Evolutionary conservation across 2,797 vertebrate genomes (phyloP).

Genomic region (Neosilurus hyrtlii): DNA sequence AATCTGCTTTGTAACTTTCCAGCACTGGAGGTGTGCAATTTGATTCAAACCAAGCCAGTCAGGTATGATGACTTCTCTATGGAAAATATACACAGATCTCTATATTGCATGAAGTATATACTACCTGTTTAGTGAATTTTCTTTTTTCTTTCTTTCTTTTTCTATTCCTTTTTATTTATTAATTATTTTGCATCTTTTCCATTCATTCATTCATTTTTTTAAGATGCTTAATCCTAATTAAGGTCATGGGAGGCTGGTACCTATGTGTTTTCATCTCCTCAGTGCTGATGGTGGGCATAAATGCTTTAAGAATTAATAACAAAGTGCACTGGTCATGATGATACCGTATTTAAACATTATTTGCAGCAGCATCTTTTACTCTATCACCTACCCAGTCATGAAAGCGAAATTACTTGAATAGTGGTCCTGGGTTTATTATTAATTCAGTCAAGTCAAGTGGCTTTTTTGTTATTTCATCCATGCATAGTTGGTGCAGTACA

Average conservation of each 20-base stretch:
- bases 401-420: slow-evolving; percentile 19
- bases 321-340: neutral
- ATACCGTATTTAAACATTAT: slow-evolving; percentile 11
- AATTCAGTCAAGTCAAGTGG: neutral
- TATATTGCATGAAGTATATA: neutral
- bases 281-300: slow-evolving; percentile 7
- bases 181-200: neutral
- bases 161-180: neutral
- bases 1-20: neutral
- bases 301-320: slow-evolving; percentile 21
- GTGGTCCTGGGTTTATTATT: neutral
- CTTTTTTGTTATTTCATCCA: too few relatives aligned
- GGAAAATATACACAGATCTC: neutral
- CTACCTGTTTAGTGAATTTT: neutral
- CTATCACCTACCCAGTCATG: slow-evolving; percentile 6
- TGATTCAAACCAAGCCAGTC: slow-evolving; percentile 11
- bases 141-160: neutral
- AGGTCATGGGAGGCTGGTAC: too few relatives aligned
- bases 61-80: neutral
- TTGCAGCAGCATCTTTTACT: neutral
- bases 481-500: too few relatives aligned
- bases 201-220: too few relatives aligned
- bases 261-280: neutral
- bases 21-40: neutral
- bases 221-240: too few relatives aligned